Evolutionary conservation across 2,797 vertebrate genomes (phyloP).

Genomic region (Perodicticus potto): DNA sequence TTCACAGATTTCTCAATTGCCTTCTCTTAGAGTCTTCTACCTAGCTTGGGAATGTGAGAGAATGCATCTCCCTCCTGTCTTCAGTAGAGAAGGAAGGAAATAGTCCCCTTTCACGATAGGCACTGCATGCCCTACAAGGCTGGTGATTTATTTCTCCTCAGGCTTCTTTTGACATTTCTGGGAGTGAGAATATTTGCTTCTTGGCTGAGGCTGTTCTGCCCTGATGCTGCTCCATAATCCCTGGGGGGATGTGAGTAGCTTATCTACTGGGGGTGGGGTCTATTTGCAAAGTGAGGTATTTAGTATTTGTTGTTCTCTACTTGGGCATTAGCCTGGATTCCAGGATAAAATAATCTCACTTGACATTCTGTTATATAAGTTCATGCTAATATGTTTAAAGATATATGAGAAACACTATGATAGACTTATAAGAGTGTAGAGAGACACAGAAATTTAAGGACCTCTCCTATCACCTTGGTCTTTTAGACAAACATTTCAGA

Average conservation of each 20-base stretch:
- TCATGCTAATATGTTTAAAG: neutral
- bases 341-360: slow-evolving; percentile 43
- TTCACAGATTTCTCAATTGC: neutral
- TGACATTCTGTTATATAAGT: slow-evolving; percentile 19
- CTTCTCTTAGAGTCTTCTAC: neutral
- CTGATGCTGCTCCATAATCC: neutral
- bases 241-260: neutral
- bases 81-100: neutral
- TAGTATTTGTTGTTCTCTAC: slow-evolving; percentile 8
- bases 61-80: neutral
- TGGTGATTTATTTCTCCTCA: neutral
- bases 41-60: neutral
- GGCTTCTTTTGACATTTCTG: neutral
- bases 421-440: neutral
- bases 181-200: neutral
- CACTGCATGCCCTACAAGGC: neutral
- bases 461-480: neutral
- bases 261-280: too few species aligned
- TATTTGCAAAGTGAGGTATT: neutral
- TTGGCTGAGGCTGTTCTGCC: neutral
- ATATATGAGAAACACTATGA: neutral
- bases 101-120: neutral
- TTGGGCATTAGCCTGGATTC: slow-evolving; percentile 40
- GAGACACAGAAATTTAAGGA: neutral
- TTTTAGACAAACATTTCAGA: neutral